Conservation (phyloP, 2,888 invertebrate species). For the Heliconius charithonia region DNA sequence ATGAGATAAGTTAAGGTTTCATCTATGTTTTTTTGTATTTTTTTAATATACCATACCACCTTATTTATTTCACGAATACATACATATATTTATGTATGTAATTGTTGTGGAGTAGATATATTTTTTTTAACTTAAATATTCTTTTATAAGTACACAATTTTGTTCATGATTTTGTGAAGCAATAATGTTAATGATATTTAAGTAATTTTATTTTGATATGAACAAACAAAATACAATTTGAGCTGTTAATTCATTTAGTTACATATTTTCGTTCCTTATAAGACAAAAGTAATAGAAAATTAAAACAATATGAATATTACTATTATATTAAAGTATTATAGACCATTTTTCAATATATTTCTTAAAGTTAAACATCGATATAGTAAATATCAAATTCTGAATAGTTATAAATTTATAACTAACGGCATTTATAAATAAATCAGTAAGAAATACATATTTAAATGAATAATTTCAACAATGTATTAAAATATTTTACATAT, state of each 20-base stretch:
- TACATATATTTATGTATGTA: neutral
- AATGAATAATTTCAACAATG: neutral
- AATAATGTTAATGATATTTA: neutral
- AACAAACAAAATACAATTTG: neutral
- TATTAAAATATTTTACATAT: neutral
- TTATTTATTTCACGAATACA: neutral
- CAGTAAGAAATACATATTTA: neutral
- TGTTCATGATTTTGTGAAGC: neutral
- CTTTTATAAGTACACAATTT: neutral
- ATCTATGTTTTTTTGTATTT: constrained; percentile 6
- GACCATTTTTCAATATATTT: neutral
- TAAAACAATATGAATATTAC: neutral
- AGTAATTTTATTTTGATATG: neutral
- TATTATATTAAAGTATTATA: neutral
- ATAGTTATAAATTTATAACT: neutral
- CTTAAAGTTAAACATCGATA: no score
- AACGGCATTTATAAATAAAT: neutral
- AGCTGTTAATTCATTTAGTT: no score
- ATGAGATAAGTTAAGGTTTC: neutral
- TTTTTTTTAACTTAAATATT: neutral
- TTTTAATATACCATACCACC: neutral
- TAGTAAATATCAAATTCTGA: neutral
- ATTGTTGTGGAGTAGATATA: no score
- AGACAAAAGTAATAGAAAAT: neutral
- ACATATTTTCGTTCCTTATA: neutral